phyloP scores from a whole-genome alignment of 2,797 vertebrate species.

The Centroberyx gerrardi region DNA sequence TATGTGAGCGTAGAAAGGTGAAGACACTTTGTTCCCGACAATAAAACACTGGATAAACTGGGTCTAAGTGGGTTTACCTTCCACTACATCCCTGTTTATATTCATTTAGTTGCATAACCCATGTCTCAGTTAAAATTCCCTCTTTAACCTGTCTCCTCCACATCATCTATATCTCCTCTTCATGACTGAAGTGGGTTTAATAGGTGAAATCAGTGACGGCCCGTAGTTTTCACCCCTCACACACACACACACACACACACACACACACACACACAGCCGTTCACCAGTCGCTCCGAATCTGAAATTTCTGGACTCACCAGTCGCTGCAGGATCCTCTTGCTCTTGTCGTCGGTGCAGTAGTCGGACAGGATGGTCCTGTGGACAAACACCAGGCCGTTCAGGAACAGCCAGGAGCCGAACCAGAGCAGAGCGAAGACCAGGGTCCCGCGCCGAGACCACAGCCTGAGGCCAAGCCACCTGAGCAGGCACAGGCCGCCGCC shows the following conservation, averaged over 20 bases:
- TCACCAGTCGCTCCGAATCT: background rate
- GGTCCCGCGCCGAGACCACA: constrained; percentile 83
- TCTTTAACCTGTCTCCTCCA: too few species aligned
- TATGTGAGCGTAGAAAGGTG: too few species aligned
- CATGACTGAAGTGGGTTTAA: background rate
- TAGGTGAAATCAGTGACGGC: too few species aligned
- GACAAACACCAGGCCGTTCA: constrained; percentile 88
- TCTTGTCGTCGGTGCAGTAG: constrained; percentile 93
- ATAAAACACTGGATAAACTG: too few species aligned
- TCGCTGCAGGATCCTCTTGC: constrained; percentile 90
- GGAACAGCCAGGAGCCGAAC: constrained; percentile 89
- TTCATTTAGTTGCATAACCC: too few species aligned
- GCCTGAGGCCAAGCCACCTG: constrained; percentile 81
- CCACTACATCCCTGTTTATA: too few species aligned
- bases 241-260: too few species aligned
- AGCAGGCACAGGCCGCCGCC: constrained; percentile 66
- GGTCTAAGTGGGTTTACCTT: too few species aligned
- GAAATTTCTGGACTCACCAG: constrained; percentile 87
- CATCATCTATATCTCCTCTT: background rate
- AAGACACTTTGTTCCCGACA: too few species aligned
- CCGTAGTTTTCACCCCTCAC: too few species aligned
- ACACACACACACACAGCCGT: background rate
- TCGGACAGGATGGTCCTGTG: constrained; percentile 90
- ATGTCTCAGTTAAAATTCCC: too few species aligned
- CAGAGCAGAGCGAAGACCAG: constrained; percentile 87